A percentile compares a stretch with the other conserved stretches of the same genome.
Evolutionary conservation across 2,888 invertebrate genomes (phyloP).

Genomic region (Deilephila porcellus): DNA sequence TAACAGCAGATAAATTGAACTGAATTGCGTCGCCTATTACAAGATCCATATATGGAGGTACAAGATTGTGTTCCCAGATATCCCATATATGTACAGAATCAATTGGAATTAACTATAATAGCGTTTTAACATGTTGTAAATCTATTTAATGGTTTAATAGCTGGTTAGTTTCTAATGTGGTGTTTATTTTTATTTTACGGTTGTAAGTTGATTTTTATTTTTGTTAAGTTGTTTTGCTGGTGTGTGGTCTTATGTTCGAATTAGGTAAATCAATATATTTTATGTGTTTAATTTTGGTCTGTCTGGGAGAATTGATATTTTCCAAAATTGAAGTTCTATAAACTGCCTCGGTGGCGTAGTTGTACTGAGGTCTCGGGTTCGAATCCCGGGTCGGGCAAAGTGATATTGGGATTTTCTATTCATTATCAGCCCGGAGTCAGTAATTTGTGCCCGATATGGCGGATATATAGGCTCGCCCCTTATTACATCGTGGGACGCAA

Average conservation of each 20-base stretch:
- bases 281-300: no score
- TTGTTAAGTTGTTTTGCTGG: background rate
- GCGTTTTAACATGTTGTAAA: slow-evolving; percentile 16
- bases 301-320: no score
- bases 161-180: background rate
- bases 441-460: no score
- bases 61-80: slow-evolving; percentile 11
- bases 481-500: no score
- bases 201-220: background rate
- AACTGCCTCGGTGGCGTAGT: no score
- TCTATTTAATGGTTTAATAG: background rate
- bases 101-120: slow-evolving; percentile 1
- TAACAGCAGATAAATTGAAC: background rate
- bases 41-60: background rate
- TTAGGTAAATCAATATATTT: no score
- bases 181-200: slow-evolving; percentile 8
- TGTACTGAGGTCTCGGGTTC: no score
- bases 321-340: no score
- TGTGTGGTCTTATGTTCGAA: background rate
- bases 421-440: no score
- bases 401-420: no score
- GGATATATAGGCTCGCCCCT: no score
- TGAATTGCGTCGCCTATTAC: background rate
- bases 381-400: no score
- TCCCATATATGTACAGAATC: slow-evolving; percentile 3